Evolutionary conservation across 2,797 vertebrate genomes (phyloP).

Genomic region (Antrozous pallidus): DNA sequence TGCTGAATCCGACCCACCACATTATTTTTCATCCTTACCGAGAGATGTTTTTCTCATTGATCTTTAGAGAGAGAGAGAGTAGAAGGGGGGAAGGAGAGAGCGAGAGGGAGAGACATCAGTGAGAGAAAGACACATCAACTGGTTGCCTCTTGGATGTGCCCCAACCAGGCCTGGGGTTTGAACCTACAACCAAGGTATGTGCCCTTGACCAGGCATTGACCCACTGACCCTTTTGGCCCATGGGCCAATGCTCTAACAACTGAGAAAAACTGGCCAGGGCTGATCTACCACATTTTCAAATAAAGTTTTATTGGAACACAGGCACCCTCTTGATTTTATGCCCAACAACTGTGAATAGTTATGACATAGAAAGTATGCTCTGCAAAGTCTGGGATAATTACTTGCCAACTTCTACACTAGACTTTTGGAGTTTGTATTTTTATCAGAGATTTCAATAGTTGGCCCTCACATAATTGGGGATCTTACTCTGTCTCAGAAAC

Average conservation of each 20-base stretch:
- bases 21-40: no score
- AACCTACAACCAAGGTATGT: no score
- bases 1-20: not conserved
- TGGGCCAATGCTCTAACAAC: no score
- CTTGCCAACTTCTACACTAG: not conserved
- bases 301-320: not conserved
- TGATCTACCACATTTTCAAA: not conserved
- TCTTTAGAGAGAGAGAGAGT: not conserved
- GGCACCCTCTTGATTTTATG: not conserved
- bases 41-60: no score
- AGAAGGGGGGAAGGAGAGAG: no score
- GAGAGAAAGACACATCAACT: no score
- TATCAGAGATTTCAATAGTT: not conserved
- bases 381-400: not conserved
- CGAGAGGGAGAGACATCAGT: no score
- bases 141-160: no score
- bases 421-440: not conserved
- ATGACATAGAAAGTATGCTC: rapidly evolving
- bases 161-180: no score
- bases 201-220: no score
- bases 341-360: not conserved
- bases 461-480: not conserved
- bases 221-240: no score
- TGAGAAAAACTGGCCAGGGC: no score
- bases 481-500: not conserved